A percentile compares a stretch with the other conserved stretches of the same genome.
Conservation (phyloP, 64 coral and sea anemone genomes). For the Trachythela sp. region DNA sequence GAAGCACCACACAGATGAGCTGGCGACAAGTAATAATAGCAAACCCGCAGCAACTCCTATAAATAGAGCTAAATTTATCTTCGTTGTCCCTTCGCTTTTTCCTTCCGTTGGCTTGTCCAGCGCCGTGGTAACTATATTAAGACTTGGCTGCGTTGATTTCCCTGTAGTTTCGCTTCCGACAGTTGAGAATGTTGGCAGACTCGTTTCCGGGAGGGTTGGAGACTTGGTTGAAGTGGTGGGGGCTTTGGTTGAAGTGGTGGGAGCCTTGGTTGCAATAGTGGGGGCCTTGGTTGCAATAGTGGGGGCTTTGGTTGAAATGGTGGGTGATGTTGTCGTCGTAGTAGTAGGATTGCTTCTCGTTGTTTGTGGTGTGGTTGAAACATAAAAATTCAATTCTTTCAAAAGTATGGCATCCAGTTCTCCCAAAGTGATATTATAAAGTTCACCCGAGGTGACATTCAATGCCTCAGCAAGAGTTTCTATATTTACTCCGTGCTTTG, state of each 20-base stretch:
- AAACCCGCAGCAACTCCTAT: neutral
- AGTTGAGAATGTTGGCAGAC: too few species aligned
- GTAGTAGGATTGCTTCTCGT: neutral
- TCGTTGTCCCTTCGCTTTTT: neutral
- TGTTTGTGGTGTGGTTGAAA: neutral
- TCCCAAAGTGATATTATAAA: neutral
- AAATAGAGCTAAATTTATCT: neutral
- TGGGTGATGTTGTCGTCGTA: neutral
- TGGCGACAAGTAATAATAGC: neutral
- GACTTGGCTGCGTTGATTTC: neutral
- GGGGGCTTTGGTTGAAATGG: neutral
- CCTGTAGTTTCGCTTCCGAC: too few species aligned
- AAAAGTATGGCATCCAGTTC: neutral
- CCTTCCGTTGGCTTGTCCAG: neutral
- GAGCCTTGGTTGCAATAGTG: neutral
- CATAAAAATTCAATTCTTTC: neutral
- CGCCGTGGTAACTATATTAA: neutral
- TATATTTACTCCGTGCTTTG: neutral
- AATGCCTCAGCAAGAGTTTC: neutral
- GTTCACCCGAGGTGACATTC: neutral
- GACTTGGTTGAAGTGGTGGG: neutral
- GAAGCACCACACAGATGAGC: neutral
- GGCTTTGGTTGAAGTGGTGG: neutral
- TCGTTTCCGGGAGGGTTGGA: neutral
- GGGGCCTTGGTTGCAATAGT: neutral